These are phyloP conservation scores for Athalia rosae DNA, from an alignment of 2,888 invertebrate genomes.

Conservation along the genomic window DNA sequence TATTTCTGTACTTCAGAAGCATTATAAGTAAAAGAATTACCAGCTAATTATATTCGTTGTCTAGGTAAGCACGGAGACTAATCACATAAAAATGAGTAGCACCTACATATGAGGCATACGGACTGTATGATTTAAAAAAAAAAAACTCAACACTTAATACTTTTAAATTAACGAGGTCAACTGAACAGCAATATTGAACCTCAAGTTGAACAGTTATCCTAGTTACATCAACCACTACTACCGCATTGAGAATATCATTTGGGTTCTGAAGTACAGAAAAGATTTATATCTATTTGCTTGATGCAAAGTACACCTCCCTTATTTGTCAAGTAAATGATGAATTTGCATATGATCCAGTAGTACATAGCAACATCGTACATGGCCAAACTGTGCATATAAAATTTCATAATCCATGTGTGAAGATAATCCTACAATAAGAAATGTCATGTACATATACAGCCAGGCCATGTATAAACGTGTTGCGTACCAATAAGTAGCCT, in stretches of 20 bases:
- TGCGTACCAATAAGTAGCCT: too few species aligned
- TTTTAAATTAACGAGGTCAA: background rate
- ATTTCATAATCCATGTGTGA: too few species aligned
- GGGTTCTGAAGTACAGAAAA: constrained; percentile 58
- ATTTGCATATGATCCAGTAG: too few species aligned
- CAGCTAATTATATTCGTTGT: constrained; percentile 21
- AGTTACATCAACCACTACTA: background rate
- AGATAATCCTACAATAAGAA: too few species aligned
- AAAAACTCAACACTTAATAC: background rate
- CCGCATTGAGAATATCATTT: constrained; percentile 18
- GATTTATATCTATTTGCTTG: constrained; percentile 38
- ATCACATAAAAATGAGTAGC: constrained; percentile 27
- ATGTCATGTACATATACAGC: too few species aligned
- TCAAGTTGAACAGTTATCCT: background rate
- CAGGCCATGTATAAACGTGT: too few species aligned
- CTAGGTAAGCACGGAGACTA: constrained; percentile 39
- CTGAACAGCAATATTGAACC: background rate
- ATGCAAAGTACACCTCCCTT: constrained; percentile 1
- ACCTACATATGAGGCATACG: constrained; percentile 1
- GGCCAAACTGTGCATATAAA: too few species aligned
- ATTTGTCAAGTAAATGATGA: background rate
- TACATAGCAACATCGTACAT: too few species aligned
- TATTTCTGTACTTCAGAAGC: constrained; percentile 59
- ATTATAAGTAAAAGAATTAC: constrained; percentile 27
- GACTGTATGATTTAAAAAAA: background rate